phyloP scores from a whole-genome alignment of 2,113 vertebrate species.

The Rhagologus leucostigma region DNA sequence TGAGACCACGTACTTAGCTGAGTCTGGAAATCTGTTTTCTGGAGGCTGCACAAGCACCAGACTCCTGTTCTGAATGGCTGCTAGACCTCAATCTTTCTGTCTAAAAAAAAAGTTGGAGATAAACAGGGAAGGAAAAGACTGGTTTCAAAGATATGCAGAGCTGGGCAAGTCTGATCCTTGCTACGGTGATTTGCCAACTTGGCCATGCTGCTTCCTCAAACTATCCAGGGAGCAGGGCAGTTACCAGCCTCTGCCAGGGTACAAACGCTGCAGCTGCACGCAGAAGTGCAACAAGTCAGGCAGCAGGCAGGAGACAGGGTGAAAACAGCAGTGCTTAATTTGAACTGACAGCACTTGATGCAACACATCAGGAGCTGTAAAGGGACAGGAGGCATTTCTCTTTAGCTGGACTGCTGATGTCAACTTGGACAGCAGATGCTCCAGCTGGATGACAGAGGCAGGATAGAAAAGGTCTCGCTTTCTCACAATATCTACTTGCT shows the following conservation, averaged over 20 bases:
- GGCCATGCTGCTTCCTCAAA: neutral
- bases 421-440: neutral
- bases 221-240: neutral
- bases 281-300: neutral
- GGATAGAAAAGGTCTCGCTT: neutral
- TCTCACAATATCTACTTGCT: neutral
- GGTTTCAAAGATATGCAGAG: neutral
- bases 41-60: neutral
- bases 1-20: neutral
- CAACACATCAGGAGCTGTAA: neutral
- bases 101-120: neutral
- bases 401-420: neutral
- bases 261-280: neutral
- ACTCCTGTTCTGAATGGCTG: neutral
- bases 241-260: neutral
- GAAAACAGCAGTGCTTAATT: neutral
- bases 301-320: neutral
- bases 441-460: neutral
- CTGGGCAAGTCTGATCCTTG: neutral
- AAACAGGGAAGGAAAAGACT: neutral
- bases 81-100: neutral
- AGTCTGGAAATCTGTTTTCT: neutral
- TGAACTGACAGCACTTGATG: neutral
- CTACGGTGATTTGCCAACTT: neutral
- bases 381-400: neutral